A percentile compares a stretch with the other conserved stretches of the same genome.
phyloP scores from a whole-genome alignment of 2,888 invertebrate genomes.

The Cryptocephalus moraei region DNA sequence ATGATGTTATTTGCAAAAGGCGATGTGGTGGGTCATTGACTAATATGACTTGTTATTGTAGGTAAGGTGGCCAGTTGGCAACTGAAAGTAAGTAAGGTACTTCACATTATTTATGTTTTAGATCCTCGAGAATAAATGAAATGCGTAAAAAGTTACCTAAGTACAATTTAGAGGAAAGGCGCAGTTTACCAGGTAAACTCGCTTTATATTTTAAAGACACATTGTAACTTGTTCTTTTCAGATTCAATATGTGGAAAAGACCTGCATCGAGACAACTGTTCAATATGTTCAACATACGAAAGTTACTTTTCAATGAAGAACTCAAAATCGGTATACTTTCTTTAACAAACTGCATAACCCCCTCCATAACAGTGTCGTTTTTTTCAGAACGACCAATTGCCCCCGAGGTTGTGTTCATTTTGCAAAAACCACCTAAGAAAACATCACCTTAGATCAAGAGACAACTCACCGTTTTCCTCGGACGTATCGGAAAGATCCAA shows the following conservation, averaged over 20 bases:
- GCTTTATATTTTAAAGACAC: neutral
- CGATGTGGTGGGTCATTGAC: neutral
- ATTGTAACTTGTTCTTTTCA: slow-evolving; percentile 1
- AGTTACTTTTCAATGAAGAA: slow-evolving; percentile 11
- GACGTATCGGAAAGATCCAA: neutral
- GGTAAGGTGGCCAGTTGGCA: neutral
- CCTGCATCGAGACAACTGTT: slow-evolving; percentile 11
- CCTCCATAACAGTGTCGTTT: neutral
- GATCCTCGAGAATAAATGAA: neutral
- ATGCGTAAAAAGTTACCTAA: neutral
- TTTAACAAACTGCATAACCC: neutral
- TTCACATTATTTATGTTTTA: too few relatives aligned
- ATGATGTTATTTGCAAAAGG: slow-evolving; percentile 1
- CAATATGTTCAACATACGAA: slow-evolving; percentile 17
- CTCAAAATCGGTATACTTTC: slow-evolving; percentile 3
- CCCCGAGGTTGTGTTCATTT: neutral
- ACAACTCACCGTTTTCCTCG: neutral
- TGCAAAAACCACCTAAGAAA: neutral
- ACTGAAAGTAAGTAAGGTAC: too few relatives aligned
- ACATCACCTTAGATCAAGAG: neutral
- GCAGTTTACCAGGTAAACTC: neutral
- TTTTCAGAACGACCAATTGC: neutral
- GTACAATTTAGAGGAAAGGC: neutral
- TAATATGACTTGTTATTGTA: slow-evolving; percentile 5
- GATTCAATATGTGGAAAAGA: slow-evolving; percentile 3